Conservation (phyloP, 2,888 invertebrate species). For the Leptothorax acervorum region DNA sequence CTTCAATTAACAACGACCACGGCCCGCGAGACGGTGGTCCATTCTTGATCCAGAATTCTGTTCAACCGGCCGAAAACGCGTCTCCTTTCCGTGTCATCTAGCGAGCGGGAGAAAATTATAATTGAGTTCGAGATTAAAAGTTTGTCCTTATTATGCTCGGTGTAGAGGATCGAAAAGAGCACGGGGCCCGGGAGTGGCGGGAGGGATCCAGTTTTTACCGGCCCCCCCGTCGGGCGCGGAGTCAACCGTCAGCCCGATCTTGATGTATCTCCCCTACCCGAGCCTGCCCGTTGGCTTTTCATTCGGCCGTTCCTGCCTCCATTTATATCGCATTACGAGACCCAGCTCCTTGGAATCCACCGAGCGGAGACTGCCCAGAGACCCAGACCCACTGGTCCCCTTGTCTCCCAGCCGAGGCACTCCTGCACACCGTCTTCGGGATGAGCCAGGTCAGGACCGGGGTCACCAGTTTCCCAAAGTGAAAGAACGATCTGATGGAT, state of each 20-base stretch:
- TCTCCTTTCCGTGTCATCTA: slow-evolving; percentile 60
- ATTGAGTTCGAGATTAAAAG: slow-evolving; percentile 82
- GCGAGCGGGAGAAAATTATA: slow-evolving; percentile 80
- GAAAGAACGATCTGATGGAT: slow-evolving; percentile 14
- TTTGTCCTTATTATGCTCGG: slow-evolving; percentile 82
- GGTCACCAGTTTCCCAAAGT: slow-evolving; percentile 66
- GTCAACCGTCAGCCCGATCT: slow-evolving; percentile 84
- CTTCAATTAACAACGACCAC: neutral
- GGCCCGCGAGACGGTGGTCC: slow-evolving; percentile 75
- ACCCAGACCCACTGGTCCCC: slow-evolving; percentile 74
- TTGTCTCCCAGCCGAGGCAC: slow-evolving; percentile 68
- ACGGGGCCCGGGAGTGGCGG: slow-evolving; percentile 62
- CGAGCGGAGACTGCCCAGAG: slow-evolving; percentile 67
- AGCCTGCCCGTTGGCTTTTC: slow-evolving; percentile 74
- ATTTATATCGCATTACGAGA: slow-evolving; percentile 83
- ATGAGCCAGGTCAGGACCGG: slow-evolving; percentile 77
- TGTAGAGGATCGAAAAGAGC: slow-evolving; percentile 73
- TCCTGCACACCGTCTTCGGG: slow-evolving; percentile 65
- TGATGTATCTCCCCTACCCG: slow-evolving; percentile 82
- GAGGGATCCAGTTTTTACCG: slow-evolving; percentile 84
- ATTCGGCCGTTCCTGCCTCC: slow-evolving; percentile 79
- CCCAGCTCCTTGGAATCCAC: slow-evolving; percentile 77
- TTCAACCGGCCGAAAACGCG: slow-evolving; percentile 32
- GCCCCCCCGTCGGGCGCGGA: slow-evolving; percentile 73
- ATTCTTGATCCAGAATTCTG: slow-evolving; percentile 74